Conservation (phyloP, 2,113 vertebrate species). For the Mastomys coucha region DNA sequence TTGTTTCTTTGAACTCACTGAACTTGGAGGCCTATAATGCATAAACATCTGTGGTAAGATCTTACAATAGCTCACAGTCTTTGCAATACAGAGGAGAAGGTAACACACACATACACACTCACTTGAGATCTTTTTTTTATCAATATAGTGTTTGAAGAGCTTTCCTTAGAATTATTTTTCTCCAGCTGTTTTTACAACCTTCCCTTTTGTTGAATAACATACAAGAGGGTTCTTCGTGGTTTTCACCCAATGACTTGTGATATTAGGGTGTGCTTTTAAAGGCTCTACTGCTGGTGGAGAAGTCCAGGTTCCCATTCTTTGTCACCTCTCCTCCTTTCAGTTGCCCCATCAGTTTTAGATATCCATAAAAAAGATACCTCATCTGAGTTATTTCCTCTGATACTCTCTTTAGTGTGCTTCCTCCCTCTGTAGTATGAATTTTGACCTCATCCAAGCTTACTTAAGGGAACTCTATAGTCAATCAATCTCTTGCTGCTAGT, state of each 20-base stretch:
- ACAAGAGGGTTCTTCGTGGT: neutral
- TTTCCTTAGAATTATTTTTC: slow-evolving; percentile 11
- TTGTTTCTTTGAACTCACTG: slow-evolving; percentile 20
- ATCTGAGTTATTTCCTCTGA: slow-evolving; percentile 3
- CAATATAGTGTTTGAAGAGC: slow-evolving; percentile 1
- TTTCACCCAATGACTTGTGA: neutral
- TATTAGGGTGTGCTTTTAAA: neutral
- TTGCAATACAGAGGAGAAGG: slow-evolving; percentile 7
- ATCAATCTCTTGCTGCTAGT: neutral
- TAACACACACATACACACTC: neutral
- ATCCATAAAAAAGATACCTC: neutral
- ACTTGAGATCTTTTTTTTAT: slow-evolving; percentile 28
- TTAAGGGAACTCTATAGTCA: neutral
- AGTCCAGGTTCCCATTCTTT: neutral
- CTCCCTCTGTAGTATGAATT: neutral
- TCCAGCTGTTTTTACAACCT: neutral
- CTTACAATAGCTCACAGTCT: neutral
- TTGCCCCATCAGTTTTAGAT: neutral
- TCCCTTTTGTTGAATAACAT: neutral
- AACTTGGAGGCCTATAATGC: neutral
- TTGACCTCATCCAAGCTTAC: neutral
- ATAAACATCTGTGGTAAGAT: neutral
- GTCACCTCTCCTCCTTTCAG: neutral
- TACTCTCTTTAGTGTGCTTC: neutral
- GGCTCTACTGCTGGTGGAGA: neutral